Base-by-base conservation (phyloP, 2,797 vertebrate genomes). In the Cottoperca gobio region DNA sequence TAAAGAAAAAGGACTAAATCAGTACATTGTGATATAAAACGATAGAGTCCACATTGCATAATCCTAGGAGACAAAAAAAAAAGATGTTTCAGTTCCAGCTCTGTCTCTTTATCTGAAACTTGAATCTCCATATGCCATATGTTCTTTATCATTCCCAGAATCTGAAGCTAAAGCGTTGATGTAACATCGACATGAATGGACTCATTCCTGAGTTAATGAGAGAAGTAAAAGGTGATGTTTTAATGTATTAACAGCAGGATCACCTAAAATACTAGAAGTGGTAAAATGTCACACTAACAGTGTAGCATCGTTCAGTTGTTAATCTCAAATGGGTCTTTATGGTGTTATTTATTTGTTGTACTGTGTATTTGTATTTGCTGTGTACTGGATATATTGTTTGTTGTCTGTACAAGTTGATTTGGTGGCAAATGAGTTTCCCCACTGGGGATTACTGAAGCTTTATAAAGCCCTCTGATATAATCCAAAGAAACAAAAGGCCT, bases 131-230 rank as follows among this genome's bases (percentile, higher is more conserved):
- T n/a, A n/a, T n/a, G 21, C 16, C 26, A n/a, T n/a, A 46, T 0
- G 0, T 19, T 9, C 12, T 55, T 35, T 43, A 52, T 72, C 31
- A 71, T 61, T 58, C 28, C 21, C 11, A 24, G 31, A 69, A 71
- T 63, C 24, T 66, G 21, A 57, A 48, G 9, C n/a, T 33, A 5
- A 75, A 58, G 53, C n/a, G 16, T 26, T n/a, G 45, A 24, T 6
- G 8, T 10, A 17, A 40, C 19, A 11, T 49, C 21, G 42, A 35
- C 58, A 61, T 40, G 21, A 79, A 76, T 24, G 19, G 46, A 37
- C 33, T 73, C 42, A 31, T 81, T 66, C 17, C 64, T 49, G 3
- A 31, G 19, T 11, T 58, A 61, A 16, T 57, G 60, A 63, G 45
- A 65, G 19, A 46, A 68, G 19, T 19, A 35, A 57, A 63, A 35